These are phyloP conservation scores for Criorhina ranunculi DNA, from an alignment of 2,888 invertebrate genomes.

Conservation along the genomic window DNA sequence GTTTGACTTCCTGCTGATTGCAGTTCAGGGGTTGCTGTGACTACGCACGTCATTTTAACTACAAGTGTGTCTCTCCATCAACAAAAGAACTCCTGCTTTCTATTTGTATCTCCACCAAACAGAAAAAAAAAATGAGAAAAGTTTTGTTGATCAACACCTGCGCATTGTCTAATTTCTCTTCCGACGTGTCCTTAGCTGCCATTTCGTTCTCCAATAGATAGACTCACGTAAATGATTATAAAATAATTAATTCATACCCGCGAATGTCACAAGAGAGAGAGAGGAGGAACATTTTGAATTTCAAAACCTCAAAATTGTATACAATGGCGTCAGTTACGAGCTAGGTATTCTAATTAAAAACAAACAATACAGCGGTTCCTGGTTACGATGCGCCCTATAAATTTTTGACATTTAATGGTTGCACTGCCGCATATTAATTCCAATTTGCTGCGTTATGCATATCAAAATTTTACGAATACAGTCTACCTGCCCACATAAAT, in stretches of 20 bases:
- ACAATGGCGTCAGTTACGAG: conserved; percentile 39
- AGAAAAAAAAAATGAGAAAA: conserved; percentile 25
- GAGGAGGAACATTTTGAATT: conserved; percentile 40
- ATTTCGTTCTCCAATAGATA: neutral
- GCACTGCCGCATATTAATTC: conserved; percentile 35
- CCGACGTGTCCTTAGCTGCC: conserved; percentile 30
- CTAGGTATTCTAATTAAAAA: conserved; percentile 42
- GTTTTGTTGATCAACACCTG: conserved; percentile 65
- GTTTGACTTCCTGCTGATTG: conserved; percentile 68
- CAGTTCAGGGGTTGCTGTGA: conserved; percentile 50
- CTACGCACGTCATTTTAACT: conserved; percentile 57
- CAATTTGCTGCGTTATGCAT: conserved; percentile 35
- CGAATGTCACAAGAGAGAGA: conserved; percentile 38
- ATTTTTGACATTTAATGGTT: conserved; percentile 30
- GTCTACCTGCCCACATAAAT: neutral
- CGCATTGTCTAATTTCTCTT: conserved; percentile 57
- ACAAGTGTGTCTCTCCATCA: conserved; percentile 50
- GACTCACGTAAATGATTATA: conserved; percentile 1
- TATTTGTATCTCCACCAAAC: conserved; percentile 30
- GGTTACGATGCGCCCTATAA: conserved; percentile 54
- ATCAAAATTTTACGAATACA: conserved; percentile 13
- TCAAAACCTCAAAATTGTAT: conserved; percentile 24
- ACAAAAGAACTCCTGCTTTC: conserved; percentile 41
- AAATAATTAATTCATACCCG: conserved; percentile 57
- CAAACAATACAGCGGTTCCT: conserved; percentile 20